These are phyloP conservation scores for Pundamilia nyererei DNA, from an alignment of 2,113 vertebrate species.

Conservation along the genomic window DNA sequence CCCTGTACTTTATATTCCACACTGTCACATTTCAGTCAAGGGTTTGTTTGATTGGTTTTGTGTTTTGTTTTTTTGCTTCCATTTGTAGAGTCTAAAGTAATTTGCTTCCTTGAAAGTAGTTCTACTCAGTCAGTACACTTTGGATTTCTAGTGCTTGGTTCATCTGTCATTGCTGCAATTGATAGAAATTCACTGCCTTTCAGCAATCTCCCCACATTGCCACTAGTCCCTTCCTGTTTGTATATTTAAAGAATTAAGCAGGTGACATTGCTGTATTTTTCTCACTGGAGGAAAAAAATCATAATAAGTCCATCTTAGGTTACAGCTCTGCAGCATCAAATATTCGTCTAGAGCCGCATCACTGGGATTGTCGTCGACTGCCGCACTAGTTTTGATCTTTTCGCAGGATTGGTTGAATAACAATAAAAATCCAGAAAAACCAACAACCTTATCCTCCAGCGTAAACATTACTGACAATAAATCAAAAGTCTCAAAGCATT, in stretches of 20 bases:
- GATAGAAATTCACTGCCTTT: not conserved
- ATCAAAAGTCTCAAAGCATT: not conserved
- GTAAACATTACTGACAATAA: not conserved
- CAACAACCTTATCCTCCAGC: not conserved
- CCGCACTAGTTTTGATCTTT: not conserved
- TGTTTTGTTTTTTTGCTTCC: not conserved
- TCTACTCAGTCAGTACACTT: not conserved
- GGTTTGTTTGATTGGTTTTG: not conserved
- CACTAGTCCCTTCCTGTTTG: not conserved
- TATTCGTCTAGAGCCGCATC: not conserved
- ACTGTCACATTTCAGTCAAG: not conserved
- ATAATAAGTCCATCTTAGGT: not conserved
- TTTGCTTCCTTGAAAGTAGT: not conserved
- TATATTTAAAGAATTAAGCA: not conserved
- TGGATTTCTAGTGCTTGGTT: not conserved
- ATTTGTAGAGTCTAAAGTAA: not conserved
- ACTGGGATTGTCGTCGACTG: not conserved
- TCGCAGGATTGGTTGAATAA: not conserved
- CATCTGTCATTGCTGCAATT: not conserved
- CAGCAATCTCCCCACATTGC: not conserved
- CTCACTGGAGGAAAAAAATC: not conserved
- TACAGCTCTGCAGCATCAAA: not conserved
- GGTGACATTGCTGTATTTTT: not conserved
- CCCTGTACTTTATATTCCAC: not conserved
- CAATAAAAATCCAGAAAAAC: not conserved